phyloP scores from a whole-genome alignment of 2,888 invertebrate genomes.

The Dascillus cervinus region DNA sequence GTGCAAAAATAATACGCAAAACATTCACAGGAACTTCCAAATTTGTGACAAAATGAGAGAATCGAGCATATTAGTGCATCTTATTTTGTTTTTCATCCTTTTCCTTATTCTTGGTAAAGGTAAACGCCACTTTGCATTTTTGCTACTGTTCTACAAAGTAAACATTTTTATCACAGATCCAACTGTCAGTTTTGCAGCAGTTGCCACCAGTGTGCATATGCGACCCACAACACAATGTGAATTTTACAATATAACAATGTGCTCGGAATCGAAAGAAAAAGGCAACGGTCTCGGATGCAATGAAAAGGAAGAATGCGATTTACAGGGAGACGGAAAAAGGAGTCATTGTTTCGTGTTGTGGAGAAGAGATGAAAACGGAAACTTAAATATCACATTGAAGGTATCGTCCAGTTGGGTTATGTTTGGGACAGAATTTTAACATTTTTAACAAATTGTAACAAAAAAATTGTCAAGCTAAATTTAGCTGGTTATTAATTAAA shows the following conservation, averaged over 20 bases:
- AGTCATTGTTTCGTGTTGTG: slow-evolving; percentile 81
- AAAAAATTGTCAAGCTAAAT: too few relatives aligned
- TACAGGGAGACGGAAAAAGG: slow-evolving; percentile 52
- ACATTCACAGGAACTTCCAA: slow-evolving; percentile 4
- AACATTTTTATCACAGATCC: not conserved
- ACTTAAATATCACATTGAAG: slow-evolving; percentile 36
- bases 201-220: slow-evolving; percentile 20
- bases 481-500: too few relatives aligned
- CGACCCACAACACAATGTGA: slow-evolving; percentile 54
- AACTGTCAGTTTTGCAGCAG: slow-evolving; percentile 13
- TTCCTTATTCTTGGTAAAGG: slow-evolving; percentile 14
- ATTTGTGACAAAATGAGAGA: slow-evolving; percentile 7
- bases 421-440: too few relatives aligned
- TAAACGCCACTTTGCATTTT: slow-evolving; percentile 2
- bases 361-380: slow-evolving; percentile 62
- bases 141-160: not conserved
- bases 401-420: too few relatives aligned
- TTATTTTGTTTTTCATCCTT: slow-evolving; percentile 8
- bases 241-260: slow-evolving; percentile 57
- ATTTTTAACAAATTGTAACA: too few relatives aligned
- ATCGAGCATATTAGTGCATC: slow-evolving; percentile 3
- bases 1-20: slow-evolving; percentile 24
- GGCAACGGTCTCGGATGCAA: slow-evolving; percentile 43
- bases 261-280: slow-evolving; percentile 40
- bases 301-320: slow-evolving; percentile 55